Conservation (phyloP, 1,140 invertebrate genomes). For the Drosophila insularis region DNA sequence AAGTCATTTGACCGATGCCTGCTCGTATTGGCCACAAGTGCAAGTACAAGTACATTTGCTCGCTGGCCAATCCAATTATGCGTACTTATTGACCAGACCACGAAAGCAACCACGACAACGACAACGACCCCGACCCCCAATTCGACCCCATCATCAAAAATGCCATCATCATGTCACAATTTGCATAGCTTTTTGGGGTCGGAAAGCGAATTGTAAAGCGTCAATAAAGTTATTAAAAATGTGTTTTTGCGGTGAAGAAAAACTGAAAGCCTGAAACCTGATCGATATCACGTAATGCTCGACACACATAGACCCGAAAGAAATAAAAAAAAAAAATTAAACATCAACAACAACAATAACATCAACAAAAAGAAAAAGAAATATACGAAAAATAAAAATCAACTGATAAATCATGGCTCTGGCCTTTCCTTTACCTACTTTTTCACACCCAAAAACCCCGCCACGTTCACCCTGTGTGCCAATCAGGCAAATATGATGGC, state of each 20-base stretch:
- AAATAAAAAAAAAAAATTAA: constrained; percentile 6
- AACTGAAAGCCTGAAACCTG: constrained; percentile 31
- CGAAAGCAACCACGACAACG: neutral
- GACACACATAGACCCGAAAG: constrained; percentile 4
- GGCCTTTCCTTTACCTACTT: constrained; percentile 42
- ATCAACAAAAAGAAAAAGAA: neutral
- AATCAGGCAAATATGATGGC: constrained; percentile 49
- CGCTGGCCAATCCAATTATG: constrained; percentile 20
- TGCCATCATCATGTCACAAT: constrained; percentile 24
- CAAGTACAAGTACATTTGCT: constrained; percentile 1
- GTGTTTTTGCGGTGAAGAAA: constrained; percentile 9
- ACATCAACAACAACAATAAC: neutral
- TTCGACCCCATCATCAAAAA: neutral
- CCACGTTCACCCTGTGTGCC: constrained; percentile 38
- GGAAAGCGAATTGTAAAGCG: constrained; percentile 18
- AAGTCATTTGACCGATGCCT: constrained; percentile 32
- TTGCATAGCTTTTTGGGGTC: constrained; percentile 38
- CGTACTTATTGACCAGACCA: neutral
- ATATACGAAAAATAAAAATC: neutral
- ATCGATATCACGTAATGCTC: constrained; percentile 58
- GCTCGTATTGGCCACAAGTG: constrained; percentile 1
- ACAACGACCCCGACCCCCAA: neutral
- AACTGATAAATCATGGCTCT: constrained; percentile 55
- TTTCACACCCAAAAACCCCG: constrained; percentile 31
- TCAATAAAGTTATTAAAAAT: constrained; percentile 37